Percentiles rank a stretch among this genome's conserved stretches.
Evolutionary conservation across 2,888 invertebrate genomes (phyloP).

Genomic region (Chironomus tentans): DNA sequence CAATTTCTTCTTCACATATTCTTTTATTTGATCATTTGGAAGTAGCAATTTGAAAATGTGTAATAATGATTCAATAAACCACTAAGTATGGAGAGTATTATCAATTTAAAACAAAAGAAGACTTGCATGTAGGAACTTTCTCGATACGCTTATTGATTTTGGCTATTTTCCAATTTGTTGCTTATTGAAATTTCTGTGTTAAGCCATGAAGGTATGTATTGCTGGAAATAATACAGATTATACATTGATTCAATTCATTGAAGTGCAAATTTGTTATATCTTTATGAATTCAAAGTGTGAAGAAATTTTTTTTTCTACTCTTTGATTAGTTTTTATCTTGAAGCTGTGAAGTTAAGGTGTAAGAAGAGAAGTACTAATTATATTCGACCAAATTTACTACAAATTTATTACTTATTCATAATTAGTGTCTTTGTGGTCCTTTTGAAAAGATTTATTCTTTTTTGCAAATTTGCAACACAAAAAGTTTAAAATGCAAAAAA

Average conservation of each 20-base stretch:
- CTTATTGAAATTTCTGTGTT: not conserved
- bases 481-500: too few species aligned
- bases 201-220: not conserved
- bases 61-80: not conserved
- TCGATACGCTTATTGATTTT: constrained; percentile 11
- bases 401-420: not conserved
- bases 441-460: not conserved
- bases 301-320: not conserved
- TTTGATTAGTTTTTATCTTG: not conserved
- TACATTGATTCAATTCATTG: not conserved
- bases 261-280: not conserved
- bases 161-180: not conserved
- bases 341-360: constrained; percentile 1
- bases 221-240: too few species aligned
- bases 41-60: too few species aligned
- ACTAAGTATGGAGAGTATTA: not conserved
- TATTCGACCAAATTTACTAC: not conserved
- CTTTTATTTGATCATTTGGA: too few species aligned
- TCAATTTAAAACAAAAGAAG: not conserved
- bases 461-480: not conserved
- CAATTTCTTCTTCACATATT: too few species aligned
- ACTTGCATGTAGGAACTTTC: constrained; percentile 1
- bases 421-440: not conserved
- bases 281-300: not conserved
- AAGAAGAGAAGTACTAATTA: not conserved